phyloP scores from a whole-genome alignment of 2,797 vertebrate genomes.

The Epinephelus malabaricus region DNA sequence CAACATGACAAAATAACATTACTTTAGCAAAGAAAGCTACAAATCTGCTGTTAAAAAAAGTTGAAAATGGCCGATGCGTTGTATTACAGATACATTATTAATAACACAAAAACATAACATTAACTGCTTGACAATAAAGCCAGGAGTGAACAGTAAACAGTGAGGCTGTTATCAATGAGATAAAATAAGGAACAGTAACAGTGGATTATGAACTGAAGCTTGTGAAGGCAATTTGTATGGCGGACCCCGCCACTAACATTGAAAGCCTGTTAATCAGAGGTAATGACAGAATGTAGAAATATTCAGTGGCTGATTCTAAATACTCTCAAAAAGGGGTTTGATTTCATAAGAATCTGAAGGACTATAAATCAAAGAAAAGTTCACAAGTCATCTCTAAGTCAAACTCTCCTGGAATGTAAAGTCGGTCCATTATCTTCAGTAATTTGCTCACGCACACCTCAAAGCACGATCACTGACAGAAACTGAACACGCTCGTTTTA shows the following conservation, averaged over 20 bases:
- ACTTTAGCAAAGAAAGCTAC: neutral
- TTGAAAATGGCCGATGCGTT: neutral
- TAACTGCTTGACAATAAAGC: neutral
- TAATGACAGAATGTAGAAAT: neutral
- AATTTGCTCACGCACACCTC: neutral
- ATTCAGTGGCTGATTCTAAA: neutral
- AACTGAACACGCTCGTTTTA: conserved; percentile 16
- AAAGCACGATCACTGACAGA: conserved; percentile 8
- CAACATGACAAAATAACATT: neutral
- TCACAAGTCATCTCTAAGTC: neutral
- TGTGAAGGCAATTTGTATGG: neutral
- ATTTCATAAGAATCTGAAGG: neutral
- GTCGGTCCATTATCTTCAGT: conserved; percentile 12
- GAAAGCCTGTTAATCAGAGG: neutral
- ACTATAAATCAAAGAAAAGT: neutral
- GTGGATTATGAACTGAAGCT: neutral
- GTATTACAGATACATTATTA: neutral
- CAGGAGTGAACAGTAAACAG: neutral
- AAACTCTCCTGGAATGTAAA: conserved; percentile 3
- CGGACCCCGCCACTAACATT: neutral
- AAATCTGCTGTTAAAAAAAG: neutral
- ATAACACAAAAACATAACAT: neutral
- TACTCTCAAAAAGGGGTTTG: neutral
- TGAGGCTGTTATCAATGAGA: neutral
- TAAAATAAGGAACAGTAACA: neutral